Evolutionary conservation across 2,113 vertebrate genomes (phyloP).

Genomic region (Heterotis niloticus): DNA sequence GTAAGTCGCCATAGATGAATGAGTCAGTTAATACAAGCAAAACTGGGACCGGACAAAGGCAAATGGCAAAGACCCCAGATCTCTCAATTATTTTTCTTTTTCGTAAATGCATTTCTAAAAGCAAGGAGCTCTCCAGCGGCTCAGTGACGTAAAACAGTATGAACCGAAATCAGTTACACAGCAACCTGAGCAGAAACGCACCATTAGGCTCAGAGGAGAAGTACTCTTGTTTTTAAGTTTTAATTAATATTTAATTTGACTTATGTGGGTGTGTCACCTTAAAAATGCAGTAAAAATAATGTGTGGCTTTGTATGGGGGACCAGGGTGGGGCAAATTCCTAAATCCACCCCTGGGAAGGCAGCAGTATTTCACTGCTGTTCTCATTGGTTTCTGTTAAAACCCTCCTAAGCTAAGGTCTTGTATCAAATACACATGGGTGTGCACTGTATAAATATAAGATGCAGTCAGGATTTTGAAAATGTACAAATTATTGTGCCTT

Average conservation of each 20-base stretch:
- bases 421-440: neutral
- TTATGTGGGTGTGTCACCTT: conserved; percentile 3
- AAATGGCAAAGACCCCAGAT: too few species aligned
- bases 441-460: neutral
- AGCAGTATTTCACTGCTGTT: conserved; percentile 15
- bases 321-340: conserved; percentile 15
- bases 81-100: too few species aligned
- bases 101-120: too few species aligned
- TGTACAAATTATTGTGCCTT: neutral
- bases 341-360: neutral
- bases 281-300: conserved; percentile 18
- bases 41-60: too few species aligned
- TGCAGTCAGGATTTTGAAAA: neutral
- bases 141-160: too few species aligned
- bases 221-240: neutral
- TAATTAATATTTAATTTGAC: neutral
- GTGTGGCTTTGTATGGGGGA: conserved; percentile 3
- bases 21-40: too few species aligned
- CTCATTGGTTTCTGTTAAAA: conserved; percentile 1
- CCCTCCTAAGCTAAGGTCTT: neutral
- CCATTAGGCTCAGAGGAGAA: neutral
- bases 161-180: too few species aligned
- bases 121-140: too few species aligned
- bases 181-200: neutral
- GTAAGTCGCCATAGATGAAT: too few species aligned